Percentiles rank a stretch among this genome's conserved stretches.
Evolutionary conservation across 30 jellyfish, hydroid and myxozoan species (phyloP).

Genomic region (Aurelia aurita complex sp. Pacific): DNA sequence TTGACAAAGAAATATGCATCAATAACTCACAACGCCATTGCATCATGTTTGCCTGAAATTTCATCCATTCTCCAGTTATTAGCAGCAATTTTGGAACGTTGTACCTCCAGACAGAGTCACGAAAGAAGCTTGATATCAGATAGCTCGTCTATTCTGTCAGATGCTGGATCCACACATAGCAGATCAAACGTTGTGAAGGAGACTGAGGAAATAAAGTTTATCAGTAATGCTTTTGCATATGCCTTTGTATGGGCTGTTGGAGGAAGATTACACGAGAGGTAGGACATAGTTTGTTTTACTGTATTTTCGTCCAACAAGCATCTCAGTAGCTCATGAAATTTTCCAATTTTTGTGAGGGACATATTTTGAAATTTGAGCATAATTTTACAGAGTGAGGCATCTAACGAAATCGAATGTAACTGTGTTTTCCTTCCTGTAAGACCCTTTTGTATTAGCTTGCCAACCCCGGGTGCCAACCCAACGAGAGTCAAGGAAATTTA

Average conservation of each 20-base stretch:
- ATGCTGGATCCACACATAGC: background rate
- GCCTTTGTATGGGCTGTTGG: conserved; percentile 77
- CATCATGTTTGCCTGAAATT: conserved; percentile 2
- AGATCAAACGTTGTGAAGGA: conserved; percentile 4
- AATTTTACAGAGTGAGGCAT: too few species aligned
- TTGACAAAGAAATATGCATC: background rate
- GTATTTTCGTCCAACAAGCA: too few species aligned
- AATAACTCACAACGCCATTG: background rate
- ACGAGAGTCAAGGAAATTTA: too few species aligned
- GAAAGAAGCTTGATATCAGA: conserved; percentile 14
- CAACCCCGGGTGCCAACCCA: too few species aligned
- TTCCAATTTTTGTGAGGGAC: too few species aligned
- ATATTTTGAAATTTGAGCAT: too few species aligned
- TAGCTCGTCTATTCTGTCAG: conserved; percentile 19
- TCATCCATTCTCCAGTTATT: conserved; percentile 48
- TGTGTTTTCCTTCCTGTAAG: too few species aligned
- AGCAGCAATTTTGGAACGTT: conserved; percentile 31
- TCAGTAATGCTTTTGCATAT: conserved; percentile 68
- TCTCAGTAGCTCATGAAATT: too few species aligned
- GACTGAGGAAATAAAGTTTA: conserved; percentile 31
- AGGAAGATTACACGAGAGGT: conserved; percentile 68
- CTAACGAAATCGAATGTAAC: too few species aligned
- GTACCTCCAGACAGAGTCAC: conserved; percentile 31
- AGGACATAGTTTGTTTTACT: background rate
- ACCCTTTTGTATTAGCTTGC: too few species aligned